Base-by-base conservation (phyloP, 1,140 invertebrate genomes). In the Plectus sambesii region DNA sequence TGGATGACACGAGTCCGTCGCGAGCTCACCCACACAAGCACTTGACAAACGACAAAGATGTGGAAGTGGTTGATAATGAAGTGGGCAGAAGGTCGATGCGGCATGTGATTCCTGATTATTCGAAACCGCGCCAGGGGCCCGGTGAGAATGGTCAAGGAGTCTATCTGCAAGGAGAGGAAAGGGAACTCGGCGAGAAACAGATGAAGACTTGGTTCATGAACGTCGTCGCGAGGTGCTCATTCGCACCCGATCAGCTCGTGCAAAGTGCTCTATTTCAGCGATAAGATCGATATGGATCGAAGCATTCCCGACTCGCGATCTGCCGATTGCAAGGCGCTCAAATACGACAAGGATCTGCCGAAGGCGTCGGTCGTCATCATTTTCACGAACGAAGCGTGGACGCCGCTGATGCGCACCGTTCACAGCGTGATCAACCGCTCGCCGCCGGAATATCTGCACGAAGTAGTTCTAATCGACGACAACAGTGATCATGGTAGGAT, bases 381-480 rank as follows among this genome's bases (percentile, higher is more conserved):
- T 58, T 90, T 87, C 73, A 84, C 81, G 63, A 87, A 92, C 69
- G 87, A 92, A 73, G 81, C 85, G 2, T 82, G 82, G 69, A 83
- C 84, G 3, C 80, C 85, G 22, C 75, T 92, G 33, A 61, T 90
- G 22, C 66, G 87, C 19, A 89, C 86, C 0, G 78, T 89, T 9
- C 82, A 85, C 75, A 86, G 82, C 66, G 84, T 89, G 1, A 68
- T 89, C n/a, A 82, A 84, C 72, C 77, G 82, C 49, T 81, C 81
- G 8, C 80, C 84, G 2, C 51, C 73, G 0, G 64, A 78, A 49
- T 69, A 80, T 27, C 66, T 86, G 9, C 77, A 83, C 60, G 85
- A 90, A 74, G 82, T 92, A 47, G 80, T 92, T 57, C 72, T 92
- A 17, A 81, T 90, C 2, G 85, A 92, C 70, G 87, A 92, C 72